These are phyloP conservation scores for Drosophila kanapiae DNA, from an alignment of 1,140 invertebrate genomes.

Conservation along the genomic window DNA sequence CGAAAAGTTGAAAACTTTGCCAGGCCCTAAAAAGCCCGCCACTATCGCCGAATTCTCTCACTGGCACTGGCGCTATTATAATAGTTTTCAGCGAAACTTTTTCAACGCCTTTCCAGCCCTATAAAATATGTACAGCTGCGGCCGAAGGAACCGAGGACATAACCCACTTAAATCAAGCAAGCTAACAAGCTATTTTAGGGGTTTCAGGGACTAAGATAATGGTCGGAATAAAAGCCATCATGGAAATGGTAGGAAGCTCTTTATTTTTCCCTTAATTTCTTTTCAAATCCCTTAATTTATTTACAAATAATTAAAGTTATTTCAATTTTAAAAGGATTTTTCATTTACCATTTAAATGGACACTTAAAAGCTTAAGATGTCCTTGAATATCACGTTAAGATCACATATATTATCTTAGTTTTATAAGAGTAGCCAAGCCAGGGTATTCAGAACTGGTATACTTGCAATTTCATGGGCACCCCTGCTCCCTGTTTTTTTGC, in stretches of 20 bases:
- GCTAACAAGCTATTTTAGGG: neutral
- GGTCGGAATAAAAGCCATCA: neutral
- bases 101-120: neutral
- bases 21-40: conserved; percentile 7
- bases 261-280: too few species aligned
- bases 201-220: neutral
- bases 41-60: conserved; percentile 7
- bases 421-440: neutral
- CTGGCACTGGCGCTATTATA: conserved; percentile 12
- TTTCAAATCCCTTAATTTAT: too few species aligned
- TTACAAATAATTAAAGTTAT: too few species aligned
- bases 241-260: neutral
- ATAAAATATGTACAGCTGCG: conserved; percentile 24
- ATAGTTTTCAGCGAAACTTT: conserved; percentile 20
- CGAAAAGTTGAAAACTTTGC: conserved; percentile 74
- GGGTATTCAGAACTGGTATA: neutral
- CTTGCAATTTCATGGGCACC: neutral
- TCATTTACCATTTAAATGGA: too few species aligned
- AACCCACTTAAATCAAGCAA: conserved; percentile 1
- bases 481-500: neutral
- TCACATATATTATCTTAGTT: neutral
- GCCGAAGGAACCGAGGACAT: neutral
- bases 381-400: too few species aligned
- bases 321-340: too few species aligned
- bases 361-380: too few species aligned